Conservation (phyloP, 2,113 vertebrate genomes). For the Pogonocichla stellata region DNA sequence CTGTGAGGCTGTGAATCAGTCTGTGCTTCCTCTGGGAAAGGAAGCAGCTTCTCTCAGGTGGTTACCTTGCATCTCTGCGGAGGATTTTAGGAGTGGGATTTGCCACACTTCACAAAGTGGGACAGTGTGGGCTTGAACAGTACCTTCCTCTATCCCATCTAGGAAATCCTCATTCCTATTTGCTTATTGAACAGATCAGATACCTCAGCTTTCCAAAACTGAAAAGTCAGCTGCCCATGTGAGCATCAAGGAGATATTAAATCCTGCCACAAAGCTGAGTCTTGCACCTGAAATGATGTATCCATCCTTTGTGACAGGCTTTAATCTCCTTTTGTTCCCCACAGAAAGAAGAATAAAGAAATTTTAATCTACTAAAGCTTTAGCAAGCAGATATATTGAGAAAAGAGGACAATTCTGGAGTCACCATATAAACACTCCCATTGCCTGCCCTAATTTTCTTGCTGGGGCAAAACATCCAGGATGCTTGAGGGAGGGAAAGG, state of each 20-base stretch:
- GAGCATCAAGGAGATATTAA: background rate
- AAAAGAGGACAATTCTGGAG: background rate
- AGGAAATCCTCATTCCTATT: background rate
- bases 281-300: background rate
- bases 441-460: accelerated
- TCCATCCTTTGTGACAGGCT: background rate
- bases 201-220: background rate
- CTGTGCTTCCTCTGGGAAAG: background rate
- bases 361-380: background rate
- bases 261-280: background rate
- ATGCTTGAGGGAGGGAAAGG: background rate
- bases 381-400: background rate
- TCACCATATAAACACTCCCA: background rate
- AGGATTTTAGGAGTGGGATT: background rate
- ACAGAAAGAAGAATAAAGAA: background rate
- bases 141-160: background rate
- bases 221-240: background rate
- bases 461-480: background rate
- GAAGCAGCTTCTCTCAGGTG: background rate
- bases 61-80: background rate
- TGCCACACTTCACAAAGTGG: background rate
- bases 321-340: background rate
- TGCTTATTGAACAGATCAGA: background rate
- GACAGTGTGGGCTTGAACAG: background rate
- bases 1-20: background rate